Conservation (phyloP, 2,797 vertebrate genomes). For the Pogonophryne albipinna region DNA sequence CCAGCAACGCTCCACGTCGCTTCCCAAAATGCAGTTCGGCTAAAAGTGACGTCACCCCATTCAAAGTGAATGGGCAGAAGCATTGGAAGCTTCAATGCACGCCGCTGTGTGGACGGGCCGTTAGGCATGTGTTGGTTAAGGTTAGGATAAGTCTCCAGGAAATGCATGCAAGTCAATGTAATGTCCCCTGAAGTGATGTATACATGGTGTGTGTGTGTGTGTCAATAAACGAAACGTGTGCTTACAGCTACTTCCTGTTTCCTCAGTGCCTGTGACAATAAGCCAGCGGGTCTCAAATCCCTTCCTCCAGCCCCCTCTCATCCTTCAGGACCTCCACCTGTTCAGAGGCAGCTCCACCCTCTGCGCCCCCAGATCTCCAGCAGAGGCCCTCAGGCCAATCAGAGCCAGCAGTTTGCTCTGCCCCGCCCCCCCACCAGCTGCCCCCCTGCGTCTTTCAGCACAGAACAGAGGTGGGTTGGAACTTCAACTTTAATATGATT, state of each 20-base stretch:
- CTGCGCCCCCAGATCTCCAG: conserved; percentile 55
- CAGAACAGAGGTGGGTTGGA: conserved; percentile 89
- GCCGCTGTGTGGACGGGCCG: too few species aligned
- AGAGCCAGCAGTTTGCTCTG: conserved; percentile 84
- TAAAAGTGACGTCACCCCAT: too few species aligned
- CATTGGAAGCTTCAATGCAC: too few species aligned
- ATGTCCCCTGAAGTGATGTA: too few species aligned
- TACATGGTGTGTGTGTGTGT: too few species aligned
- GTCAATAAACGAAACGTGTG: too few species aligned
- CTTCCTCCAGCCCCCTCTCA: conserved; percentile 84
- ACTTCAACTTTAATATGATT: neutral
- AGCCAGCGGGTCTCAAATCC: conserved; percentile 89
- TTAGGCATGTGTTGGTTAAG: too few species aligned
- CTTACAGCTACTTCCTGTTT: neutral
- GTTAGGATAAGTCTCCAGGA: too few species aligned
- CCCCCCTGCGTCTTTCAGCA: conserved; percentile 84
- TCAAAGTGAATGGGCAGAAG: too few species aligned
- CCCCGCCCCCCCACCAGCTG: conserved; percentile 84
- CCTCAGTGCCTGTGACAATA: conserved; percentile 93
- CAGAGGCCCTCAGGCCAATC: conserved; percentile 61
- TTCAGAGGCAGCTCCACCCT: conserved; percentile 74
- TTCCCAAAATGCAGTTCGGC: too few species aligned
- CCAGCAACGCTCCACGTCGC: too few species aligned
- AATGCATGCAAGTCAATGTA: too few species aligned
- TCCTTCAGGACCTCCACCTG: conserved; percentile 79